Conservation (phyloP, 2,113 vertebrate species). For the Amia ocellicauda region DNA sequence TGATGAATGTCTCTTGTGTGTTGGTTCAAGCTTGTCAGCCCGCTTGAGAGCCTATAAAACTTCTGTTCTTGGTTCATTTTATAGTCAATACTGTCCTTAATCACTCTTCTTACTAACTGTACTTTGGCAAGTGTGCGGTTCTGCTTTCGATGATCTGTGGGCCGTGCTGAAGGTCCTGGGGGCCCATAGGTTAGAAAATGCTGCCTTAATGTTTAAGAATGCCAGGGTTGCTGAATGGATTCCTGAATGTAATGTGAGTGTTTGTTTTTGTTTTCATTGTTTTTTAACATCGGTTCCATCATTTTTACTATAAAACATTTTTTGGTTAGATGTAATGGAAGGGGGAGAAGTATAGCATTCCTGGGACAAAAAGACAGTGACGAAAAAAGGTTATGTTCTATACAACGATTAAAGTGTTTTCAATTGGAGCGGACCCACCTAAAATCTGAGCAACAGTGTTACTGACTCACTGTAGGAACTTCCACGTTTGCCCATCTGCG, state of each 20-base stretch:
- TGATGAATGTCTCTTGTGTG: neutral
- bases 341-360: neutral
- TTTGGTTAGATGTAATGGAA: no score
- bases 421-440: neutral
- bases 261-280: slow-evolving; percentile 11
- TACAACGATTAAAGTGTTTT: no score
- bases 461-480: neutral
- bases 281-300: slow-evolving; percentile 18
- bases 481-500: neutral
- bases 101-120: no score
- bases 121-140: neutral
- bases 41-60: neutral
- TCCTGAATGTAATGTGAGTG: slow-evolving; percentile 40
- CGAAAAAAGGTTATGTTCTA: neutral
- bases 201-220: slow-evolving; percentile 39
- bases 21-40: no score
- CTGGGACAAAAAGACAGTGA: neutral
- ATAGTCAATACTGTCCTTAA: neutral
- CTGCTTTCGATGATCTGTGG: neutral
- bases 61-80: neutral
- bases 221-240: slow-evolving; percentile 24
- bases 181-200: slow-evolving; percentile 32
- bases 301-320: neutral
- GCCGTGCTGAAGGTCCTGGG: slow-evolving; percentile 14
- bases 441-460: neutral